These are phyloP conservation scores for Poecile montanus DNA, from an alignment of 2,797 vertebrate species.

Conservation along the genomic window DNA sequence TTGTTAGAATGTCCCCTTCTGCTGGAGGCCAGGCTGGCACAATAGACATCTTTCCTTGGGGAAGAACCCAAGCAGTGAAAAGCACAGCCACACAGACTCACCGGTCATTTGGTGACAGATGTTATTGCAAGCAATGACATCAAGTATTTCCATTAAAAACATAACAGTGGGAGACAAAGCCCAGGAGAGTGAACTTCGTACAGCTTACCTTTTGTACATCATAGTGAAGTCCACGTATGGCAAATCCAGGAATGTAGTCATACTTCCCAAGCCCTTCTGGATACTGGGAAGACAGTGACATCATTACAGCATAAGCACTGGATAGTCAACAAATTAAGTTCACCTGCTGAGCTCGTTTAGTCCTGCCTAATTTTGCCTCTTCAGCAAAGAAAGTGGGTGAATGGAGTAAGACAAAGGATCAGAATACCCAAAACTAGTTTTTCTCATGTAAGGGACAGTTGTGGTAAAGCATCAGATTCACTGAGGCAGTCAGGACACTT, in stretches of 20 bases:
- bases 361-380: background rate
- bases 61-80: background rate
- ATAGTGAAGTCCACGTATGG: conserved; percentile 83
- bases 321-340: background rate
- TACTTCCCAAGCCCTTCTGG: conserved; percentile 81
- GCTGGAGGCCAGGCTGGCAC: background rate
- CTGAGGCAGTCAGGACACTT: background rate
- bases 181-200: background rate
- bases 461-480: background rate
- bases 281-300: conserved; percentile 64
- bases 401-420: background rate
- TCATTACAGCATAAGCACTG: background rate
- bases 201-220: conserved; percentile 82
- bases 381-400: background rate
- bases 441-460: background rate
- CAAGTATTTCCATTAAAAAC: background rate
- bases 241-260: conserved; percentile 82
- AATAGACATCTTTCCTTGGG: background rate
- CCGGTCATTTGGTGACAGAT: background rate
- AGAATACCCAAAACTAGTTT: background rate
- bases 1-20: background rate
- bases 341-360: background rate
- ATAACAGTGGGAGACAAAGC: background rate
- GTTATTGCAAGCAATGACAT: background rate
- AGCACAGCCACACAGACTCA: background rate